These are phyloP conservation scores for Thereva nobilitata DNA, from an alignment of 2,888 invertebrate genomes.

Conservation along the genomic window DNA sequence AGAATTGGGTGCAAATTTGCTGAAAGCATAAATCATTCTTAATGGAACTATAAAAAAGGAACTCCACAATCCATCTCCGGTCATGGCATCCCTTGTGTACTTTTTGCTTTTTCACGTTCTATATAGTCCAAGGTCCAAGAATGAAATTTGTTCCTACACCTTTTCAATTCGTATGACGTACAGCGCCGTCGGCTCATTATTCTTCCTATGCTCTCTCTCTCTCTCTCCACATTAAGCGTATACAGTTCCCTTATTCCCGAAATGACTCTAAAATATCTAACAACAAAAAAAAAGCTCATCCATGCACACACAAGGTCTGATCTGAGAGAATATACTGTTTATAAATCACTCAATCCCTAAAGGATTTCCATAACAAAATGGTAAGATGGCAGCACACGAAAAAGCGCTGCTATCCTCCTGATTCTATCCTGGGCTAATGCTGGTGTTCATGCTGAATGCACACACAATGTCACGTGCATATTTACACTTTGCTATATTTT, in stretches of 20 bases:
- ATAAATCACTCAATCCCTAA: constrained; percentile 32
- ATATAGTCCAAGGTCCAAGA: background rate
- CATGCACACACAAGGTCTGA: background rate
- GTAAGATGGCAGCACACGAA: background rate
- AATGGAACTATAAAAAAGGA: constrained; percentile 31
- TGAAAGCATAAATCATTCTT: constrained; percentile 27
- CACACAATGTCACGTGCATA: background rate
- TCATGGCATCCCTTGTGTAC: constrained; percentile 3
- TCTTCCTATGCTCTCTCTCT: constrained; percentile 11
- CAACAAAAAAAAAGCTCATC: constrained; percentile 23
- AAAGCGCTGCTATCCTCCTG: background rate
- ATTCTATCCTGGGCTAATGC: background rate
- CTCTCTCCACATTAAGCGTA: constrained; percentile 13
- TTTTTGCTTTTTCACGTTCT: constrained; percentile 21
- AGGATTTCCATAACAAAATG: background rate
- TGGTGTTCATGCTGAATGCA: background rate
- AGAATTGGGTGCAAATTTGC: constrained; percentile 20
- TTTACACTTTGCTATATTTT: constrained; percentile 4
- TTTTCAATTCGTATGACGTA: constrained; percentile 27
- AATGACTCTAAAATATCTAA: constrained; percentile 6
- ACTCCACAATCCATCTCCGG: constrained; percentile 24
- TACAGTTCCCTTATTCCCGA: constrained; percentile 22
- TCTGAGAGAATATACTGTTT: constrained; percentile 12
- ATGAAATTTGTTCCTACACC: background rate
- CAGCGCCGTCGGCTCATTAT: constrained; percentile 20